phyloP scores from a whole-genome alignment of 2,797 vertebrate species.

The Pipistrellus pygmaeus region DNA sequence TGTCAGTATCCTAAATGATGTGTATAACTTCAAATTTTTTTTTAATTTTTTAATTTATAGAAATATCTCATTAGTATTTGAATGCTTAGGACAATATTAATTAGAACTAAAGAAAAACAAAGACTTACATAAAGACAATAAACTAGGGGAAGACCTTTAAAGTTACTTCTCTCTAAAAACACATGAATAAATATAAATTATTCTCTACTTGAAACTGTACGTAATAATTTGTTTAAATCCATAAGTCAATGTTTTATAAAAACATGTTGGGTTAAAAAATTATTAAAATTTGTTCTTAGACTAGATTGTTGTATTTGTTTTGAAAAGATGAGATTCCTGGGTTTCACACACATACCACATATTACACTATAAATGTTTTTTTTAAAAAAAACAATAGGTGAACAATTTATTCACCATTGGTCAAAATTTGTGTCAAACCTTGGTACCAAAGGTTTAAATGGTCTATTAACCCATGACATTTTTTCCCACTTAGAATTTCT shows the following conservation, averaged over 20 bases:
- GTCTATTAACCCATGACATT: not conserved
- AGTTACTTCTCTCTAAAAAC: not conserved
- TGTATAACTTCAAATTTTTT: conserved; percentile 33
- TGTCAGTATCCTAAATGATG: conserved; percentile 27
- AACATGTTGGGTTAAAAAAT: not conserved
- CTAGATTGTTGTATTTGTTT: not conserved
- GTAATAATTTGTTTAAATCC: not conserved
- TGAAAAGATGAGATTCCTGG: not conserved
- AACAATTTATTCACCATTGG: not conserved
- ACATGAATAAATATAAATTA: conserved; percentile 48
- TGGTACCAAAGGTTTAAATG: not conserved
- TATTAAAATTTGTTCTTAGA: conserved; percentile 35
- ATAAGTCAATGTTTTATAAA: conserved; percentile 11
- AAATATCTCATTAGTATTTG: conserved; percentile 22
- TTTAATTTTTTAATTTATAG: conserved; percentile 27
- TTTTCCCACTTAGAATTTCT: conserved; percentile 25
- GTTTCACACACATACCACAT: not conserved
- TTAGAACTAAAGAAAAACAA: conserved; percentile 41
- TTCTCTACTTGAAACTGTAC: conserved; percentile 38
- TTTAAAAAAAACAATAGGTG: not conserved
- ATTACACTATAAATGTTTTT: not conserved
- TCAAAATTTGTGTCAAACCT: conserved; percentile 25
- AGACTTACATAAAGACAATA: conserved; percentile 7
- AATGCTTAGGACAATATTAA: not conserved
- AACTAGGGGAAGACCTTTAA: not conserved